phyloP scores from a whole-genome alignment of 2,888 invertebrate genomes.

The Caenorhabditis parvicauda region DNA sequence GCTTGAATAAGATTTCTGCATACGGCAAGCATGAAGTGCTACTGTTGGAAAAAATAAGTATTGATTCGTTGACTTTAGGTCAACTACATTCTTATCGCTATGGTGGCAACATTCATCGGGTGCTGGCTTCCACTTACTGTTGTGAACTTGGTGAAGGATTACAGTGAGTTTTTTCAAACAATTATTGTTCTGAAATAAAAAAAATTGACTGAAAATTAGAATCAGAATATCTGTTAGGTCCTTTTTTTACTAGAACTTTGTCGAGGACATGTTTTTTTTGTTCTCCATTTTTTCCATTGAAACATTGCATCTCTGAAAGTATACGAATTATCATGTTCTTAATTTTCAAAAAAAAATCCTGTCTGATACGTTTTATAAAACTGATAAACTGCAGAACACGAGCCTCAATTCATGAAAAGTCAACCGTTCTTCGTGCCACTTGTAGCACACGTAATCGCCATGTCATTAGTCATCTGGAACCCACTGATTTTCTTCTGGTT shows the following conservation, averaged over 20 bases:
- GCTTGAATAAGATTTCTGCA: too few species aligned
- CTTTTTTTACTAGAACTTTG: too few species aligned
- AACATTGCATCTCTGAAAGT: too few species aligned
- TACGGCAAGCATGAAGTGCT: too few species aligned
- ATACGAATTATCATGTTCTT: too few species aligned
- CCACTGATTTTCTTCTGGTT: constrained; percentile 62
- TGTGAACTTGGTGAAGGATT: constrained; percentile 60
- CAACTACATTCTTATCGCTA: constrained; percentile 69
- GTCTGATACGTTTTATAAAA: too few species aligned
- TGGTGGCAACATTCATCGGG: constrained; percentile 71
- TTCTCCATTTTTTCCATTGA: too few species aligned
- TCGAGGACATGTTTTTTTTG: too few species aligned
- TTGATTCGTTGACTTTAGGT: constrained; percentile 18
- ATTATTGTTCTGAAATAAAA: too few species aligned
- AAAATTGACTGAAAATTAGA: too few species aligned
- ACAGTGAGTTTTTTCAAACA: constrained; percentile 42
- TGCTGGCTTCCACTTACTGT: constrained; percentile 61
- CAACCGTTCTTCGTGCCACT: constrained; percentile 60
- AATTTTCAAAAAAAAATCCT: too few species aligned
- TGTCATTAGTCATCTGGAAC: constrained; percentile 61
- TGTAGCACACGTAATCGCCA: constrained; percentile 58
- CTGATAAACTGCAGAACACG: constrained; percentile 52
- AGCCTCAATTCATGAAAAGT: constrained; percentile 45
- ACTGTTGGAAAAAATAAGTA: background rate
- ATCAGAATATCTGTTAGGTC: too few species aligned